Conservation (phyloP, 2,113 vertebrate species). For the Hyla sarda region DNA sequence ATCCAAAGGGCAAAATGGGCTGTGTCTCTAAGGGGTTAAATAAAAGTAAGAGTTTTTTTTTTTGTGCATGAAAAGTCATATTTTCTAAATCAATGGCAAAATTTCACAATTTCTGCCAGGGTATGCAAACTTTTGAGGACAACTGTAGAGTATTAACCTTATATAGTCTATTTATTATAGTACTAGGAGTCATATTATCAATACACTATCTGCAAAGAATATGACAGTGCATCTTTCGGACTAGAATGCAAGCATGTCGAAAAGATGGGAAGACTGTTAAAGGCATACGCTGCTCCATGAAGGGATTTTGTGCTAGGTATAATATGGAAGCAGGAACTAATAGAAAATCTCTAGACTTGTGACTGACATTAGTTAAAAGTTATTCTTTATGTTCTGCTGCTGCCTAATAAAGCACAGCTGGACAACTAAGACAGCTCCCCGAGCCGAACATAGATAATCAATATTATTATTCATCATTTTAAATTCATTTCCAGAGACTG, state of each 20-base stretch:
- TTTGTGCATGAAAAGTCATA: too few relatives aligned
- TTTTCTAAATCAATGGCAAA: too few relatives aligned
- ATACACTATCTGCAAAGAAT: neutral
- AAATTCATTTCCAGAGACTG: neutral
- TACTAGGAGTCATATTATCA: neutral
- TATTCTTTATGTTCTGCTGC: conserved; percentile 2
- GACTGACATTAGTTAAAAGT: neutral
- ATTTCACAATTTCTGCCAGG: too few relatives aligned
- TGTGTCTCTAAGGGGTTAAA: too few relatives aligned
- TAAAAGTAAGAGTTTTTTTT: too few relatives aligned
- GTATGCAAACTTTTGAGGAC: too few relatives aligned
- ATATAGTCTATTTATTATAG: neutral
- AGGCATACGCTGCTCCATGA: neutral
- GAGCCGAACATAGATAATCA: conserved; percentile 1
- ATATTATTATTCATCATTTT: conserved; percentile 26
- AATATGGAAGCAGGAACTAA: neutral
- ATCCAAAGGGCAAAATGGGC: too few relatives aligned
- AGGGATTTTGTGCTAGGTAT: neutral
- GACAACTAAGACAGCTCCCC: conserved; percentile 23
- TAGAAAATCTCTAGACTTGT: neutral
- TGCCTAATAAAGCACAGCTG: neutral
- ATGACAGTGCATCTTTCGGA: neutral
- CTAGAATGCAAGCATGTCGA: neutral
- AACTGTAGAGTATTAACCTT: too few relatives aligned
- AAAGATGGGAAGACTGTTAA: neutral